Conservation (phyloP, 2,888 invertebrate species). For the Campopleginae sp. region DNA sequence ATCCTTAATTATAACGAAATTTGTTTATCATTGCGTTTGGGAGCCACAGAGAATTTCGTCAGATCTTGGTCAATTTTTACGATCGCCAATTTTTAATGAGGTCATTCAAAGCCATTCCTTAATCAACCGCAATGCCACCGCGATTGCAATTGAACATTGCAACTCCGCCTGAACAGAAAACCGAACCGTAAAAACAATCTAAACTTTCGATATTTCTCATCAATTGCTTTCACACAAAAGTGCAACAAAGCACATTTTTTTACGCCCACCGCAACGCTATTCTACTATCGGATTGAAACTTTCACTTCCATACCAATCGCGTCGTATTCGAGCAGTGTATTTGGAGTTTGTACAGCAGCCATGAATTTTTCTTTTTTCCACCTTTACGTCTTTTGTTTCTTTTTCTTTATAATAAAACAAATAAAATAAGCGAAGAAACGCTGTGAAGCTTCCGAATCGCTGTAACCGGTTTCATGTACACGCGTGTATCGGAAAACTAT, state of each 20-base stretch:
- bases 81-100: background rate
- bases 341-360: background rate
- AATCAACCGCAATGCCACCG: background rate
- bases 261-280: background rate
- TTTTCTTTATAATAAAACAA: background rate
- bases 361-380: background rate
- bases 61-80: background rate
- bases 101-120: background rate
- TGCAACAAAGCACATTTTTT: background rate
- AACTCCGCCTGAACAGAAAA: background rate
- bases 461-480: background rate
- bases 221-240: background rate
- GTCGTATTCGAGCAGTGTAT: background rate
- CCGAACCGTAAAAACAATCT: background rate
- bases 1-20: background rate
- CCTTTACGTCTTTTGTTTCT: background rate
- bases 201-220: background rate
- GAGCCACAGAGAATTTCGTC: background rate
- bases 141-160: background rate
- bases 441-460: background rate
- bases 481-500: conserved; percentile 9
- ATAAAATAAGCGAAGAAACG: background rate
- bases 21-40: background rate
- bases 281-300: background rate
- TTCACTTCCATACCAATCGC: background rate